Base-by-base conservation (phyloP, 1,140 invertebrate species). In the Aphelenchoides fujianensis region DNA sequence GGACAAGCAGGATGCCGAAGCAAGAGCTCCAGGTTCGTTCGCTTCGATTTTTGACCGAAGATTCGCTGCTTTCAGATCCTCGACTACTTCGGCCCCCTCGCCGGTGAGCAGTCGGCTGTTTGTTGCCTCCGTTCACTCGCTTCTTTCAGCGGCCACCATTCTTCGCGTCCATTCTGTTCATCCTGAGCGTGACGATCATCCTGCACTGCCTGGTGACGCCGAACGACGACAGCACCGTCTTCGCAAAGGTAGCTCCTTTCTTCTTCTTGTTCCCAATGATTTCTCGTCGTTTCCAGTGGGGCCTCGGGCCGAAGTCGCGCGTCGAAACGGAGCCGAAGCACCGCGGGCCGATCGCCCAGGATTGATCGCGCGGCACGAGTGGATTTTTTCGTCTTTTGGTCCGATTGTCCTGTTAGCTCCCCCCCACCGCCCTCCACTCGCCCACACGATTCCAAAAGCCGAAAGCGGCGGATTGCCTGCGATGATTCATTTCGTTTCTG, bases 1-100 rank as follows among this genome's bases (percentile, higher is more conserved):
- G 12, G 12, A 48, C 12, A 48, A 48, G 23, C 41, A 48, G 34
- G 34, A 59, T 59, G 55, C 55, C 55, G 19, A 59, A 59, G 34
- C 55, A 59, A 59, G 5, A 23, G 12, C 34, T 59, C 12, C 27
- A 59, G 12, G 55, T 27, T 59, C n/a, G n/a, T 59, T 59, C 34
- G 28, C 12, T 19, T 59, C 19, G 55, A 59, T 59, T 59, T 23
- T 19, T 7, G 5, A 16, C 19, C 12, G 7, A 7, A 59, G 34
- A 48, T 48, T 48, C 23, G 41, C 55, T 59, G 5, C 34, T 7
- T 59, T 23, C 19, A 59, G 55, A n/a, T 66, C 32, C 37, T 66
- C 63, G 63, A 66, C 32, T 66, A 66, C 34, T 66, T 66, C 2
- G 63, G 63, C 2, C 63, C 63, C 12, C 2, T 66, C n/a, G 63